Base-by-base conservation (phyloP, 92 coral and sea anemone genomes). In the Porites divaricata region DNA sequence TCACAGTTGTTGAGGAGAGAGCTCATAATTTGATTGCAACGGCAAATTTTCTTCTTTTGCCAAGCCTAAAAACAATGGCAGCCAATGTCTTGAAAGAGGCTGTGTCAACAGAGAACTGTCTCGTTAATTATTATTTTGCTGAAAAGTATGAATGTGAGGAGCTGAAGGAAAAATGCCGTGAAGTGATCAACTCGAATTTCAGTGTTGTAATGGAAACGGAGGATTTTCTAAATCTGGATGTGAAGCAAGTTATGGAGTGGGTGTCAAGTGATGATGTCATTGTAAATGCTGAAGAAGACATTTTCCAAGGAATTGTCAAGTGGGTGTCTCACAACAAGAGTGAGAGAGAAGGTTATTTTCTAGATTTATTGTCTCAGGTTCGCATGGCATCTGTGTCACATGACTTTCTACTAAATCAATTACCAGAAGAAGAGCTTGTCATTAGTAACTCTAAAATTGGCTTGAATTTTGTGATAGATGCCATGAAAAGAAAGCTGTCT, bases 201-300 rank as follows among this genome's bases (percentile, higher is more conserved):
- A 65, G 65, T 14, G 90, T 54, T 19, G 67, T 87, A n/a, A 78
- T 84, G 11, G 72, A 72, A 45, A 87, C 77, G 8, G 86, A 81
- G 13, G 81, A 81, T 4, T 87, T 73, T 23, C 53, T 87, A 4
- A 52, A 7, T 0, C 83, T 79, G 1, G 77, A 63, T 12, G 64
- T 41, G 28, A 84, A 80, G 61, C 86, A 87, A 15, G 77, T 87
- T n/a, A 11, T 65, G 54, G 86, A 87, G 52, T 67, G 81, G 52
- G 77, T 87, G n/a, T 87, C 90, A 4, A 80, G 75, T 21, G 86
- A 87, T 63, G 86, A 81, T 64, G 16, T 80, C 45, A 78, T 63
- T 59, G 61, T 87, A 16, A 74, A 64, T 74, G 67, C 86, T 0
- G 89, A 86, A 24, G 90, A 87, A 54, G 90, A 87, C 19, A 78